phyloP scores from a whole-genome alignment of 2,797 vertebrate species.

The Thaleichthys pacificus region DNA sequence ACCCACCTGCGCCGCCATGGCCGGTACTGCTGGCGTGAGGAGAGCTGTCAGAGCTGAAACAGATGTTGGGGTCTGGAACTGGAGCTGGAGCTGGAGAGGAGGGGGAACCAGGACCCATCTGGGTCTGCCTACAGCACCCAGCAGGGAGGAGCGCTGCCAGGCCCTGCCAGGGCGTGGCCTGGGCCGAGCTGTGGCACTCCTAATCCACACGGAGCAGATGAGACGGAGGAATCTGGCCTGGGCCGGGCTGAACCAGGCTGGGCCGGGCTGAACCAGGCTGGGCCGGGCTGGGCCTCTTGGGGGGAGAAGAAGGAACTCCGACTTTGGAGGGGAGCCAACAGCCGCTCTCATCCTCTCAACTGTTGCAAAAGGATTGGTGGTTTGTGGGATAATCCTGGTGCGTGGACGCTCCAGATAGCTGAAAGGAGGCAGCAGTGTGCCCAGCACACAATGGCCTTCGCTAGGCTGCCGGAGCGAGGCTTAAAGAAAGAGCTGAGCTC shows the following conservation, averaged over 20 bases:
- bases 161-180: conserved; percentile 44
- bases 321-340: conserved; percentile 69
- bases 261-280: conserved; percentile 54
- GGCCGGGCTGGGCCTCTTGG: conserved; percentile 39
- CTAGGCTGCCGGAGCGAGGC: conserved; percentile 42
- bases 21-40: conserved; percentile 23
- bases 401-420: conserved; percentile 73
- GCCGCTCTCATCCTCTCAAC: conserved; percentile 73
- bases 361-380: conserved; percentile 76
- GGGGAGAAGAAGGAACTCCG: conserved; percentile 51
- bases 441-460: conserved; percentile 60
- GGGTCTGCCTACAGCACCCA: conserved; percentile 35
- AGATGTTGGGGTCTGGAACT: conserved; percentile 31
- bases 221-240: conserved; percentile 49
- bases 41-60: conserved; percentile 32
- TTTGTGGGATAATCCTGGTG: conserved; percentile 72
- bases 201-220: conserved; percentile 42
- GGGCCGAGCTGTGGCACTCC: conserved; percentile 41
- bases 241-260: conserved; percentile 31
- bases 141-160: conserved; percentile 20
- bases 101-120: conserved; percentile 42
- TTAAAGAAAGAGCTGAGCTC: conserved; percentile 46
- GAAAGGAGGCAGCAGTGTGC: conserved; percentile 41
- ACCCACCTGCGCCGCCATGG: conserved; percentile 38
- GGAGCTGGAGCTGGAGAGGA: conserved; percentile 24